Percentiles rank a stretch among this genome's conserved stretches.
Evolutionary conservation across 2,797 vertebrate species (phyloP).

Genomic region (Cyclopterus lumpus): DNA sequence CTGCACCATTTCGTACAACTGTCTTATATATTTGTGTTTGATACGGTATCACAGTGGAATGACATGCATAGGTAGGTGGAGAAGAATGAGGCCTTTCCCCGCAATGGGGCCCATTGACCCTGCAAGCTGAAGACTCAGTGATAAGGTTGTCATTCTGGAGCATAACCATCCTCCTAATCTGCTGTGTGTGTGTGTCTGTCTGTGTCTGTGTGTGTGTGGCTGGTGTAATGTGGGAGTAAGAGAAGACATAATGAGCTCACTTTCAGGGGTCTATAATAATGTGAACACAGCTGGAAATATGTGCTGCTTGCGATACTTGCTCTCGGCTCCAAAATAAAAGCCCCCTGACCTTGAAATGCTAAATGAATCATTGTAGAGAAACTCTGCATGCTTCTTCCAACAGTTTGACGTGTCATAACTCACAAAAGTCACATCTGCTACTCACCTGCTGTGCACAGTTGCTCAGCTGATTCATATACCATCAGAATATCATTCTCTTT

Average conservation of each 20-base stretch:
- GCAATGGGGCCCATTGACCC: slow-evolving; percentile 70
- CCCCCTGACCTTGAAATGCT: slow-evolving; percentile 43
- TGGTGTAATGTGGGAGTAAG: slow-evolving; percentile 70
- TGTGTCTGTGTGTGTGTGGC: slow-evolving; percentile 5
- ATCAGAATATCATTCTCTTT: slow-evolving; percentile 9
- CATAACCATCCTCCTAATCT: slow-evolving; percentile 77
- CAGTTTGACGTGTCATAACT: slow-evolving; percentile 18
- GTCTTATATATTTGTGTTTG: slow-evolving; percentile 26
- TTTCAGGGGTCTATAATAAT: slow-evolving; percentile 62
- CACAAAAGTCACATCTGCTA: slow-evolving; percentile 12
- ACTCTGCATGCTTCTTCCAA: slow-evolving; percentile 20
- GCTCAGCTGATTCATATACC: background rate
- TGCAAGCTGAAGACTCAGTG: slow-evolving; percentile 70
- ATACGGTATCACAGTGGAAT: slow-evolving; percentile 39
- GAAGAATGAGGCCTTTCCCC: slow-evolving; percentile 68
- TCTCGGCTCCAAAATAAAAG: slow-evolving; percentile 53
- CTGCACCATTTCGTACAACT: slow-evolving; percentile 5
- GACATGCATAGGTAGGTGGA: slow-evolving; percentile 51
- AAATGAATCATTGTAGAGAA: slow-evolving; percentile 27
- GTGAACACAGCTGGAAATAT: slow-evolving; percentile 63
- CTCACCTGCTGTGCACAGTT: slow-evolving; percentile 17
- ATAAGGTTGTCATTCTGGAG: slow-evolving; percentile 80
- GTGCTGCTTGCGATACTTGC: slow-evolving; percentile 56
- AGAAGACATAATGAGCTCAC: slow-evolving; percentile 72
- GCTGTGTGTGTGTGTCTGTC: slow-evolving; percentile 33